Conservation (phyloP, 1,140 invertebrate species). For the Camponotus pennsylvanicus region DNA sequence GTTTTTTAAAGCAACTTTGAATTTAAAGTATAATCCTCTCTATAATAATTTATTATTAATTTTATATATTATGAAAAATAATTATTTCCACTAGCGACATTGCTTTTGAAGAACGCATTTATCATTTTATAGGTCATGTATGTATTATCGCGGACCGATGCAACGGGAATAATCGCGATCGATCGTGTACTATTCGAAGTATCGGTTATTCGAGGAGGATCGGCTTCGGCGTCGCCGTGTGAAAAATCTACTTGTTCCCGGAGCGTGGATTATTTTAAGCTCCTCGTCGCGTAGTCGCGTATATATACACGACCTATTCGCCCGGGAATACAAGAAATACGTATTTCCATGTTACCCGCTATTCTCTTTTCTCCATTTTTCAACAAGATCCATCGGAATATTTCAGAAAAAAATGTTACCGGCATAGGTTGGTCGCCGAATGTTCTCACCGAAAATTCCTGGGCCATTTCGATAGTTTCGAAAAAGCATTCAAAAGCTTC, state of each 20-base stretch:
- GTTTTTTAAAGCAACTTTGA: not conserved
- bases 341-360: constrained; percentile 30
- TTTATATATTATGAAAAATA: not conserved
- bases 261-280: constrained; percentile 64
- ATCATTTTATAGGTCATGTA: constrained; percentile 26
- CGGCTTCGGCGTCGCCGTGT: constrained; percentile 44
- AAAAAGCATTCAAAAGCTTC: not conserved
- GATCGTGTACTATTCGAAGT: constrained; percentile 15
- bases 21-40: not conserved
- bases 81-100: constrained; percentile 11
- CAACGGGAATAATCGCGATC: constrained; percentile 49
- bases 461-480: constrained; percentile 12
- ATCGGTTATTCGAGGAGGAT: constrained; percentile 50
- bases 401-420: constrained; percentile 52
- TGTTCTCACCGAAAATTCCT: constrained; percentile 37
- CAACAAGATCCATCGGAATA: constrained; percentile 51
- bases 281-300: constrained; percentile 33
- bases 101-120: constrained; percentile 18
- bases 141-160: constrained; percentile 44
- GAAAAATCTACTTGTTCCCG: constrained; percentile 63
- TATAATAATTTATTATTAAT: no score
- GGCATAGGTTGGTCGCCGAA: not conserved
- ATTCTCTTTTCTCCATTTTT: constrained; percentile 53
- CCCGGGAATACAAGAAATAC: constrained; percentile 58
- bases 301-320: constrained; percentile 20